A percentile compares a stretch with the other conserved stretches of the same genome.
These are phyloP conservation scores for Tragelaphus eurycerus DNA, from an alignment of 2,797 vertebrate genomes.

Conservation along the genomic window DNA sequence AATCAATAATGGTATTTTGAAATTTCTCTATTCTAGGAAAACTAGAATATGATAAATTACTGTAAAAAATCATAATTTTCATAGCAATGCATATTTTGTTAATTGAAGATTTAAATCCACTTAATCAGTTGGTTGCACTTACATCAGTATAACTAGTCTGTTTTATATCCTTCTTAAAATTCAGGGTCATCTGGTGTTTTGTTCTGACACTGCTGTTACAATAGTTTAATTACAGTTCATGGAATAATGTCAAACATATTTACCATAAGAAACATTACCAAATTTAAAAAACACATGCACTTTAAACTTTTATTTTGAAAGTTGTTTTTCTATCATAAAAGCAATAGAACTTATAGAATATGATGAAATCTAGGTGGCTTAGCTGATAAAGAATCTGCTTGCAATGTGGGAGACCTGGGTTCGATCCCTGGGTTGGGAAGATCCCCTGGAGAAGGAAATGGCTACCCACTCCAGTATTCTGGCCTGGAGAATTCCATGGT, in stretches of 20 bases:
- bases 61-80: background rate
- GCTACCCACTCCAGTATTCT: background rate
- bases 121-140: background rate
- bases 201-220: background rate
- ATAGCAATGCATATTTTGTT: background rate
- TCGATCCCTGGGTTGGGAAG: background rate
- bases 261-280: background rate
- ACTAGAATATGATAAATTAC: background rate
- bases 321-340: constrained; percentile 33
- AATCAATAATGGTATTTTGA: background rate
- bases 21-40: background rate
- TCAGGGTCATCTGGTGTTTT: background rate
- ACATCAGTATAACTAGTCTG: background rate
- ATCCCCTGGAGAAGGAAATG: background rate
- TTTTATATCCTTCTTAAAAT: constrained; percentile 16
- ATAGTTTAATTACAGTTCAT: background rate
- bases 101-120: constrained; percentile 11
- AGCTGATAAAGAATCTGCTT: background rate
- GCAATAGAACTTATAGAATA: background rate
- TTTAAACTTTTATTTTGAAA: constrained; percentile 12
- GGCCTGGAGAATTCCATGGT: background rate
- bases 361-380: background rate
- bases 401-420: background rate
- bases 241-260: background rate
- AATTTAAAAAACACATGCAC: background rate